A percentile compares a stretch with the other conserved stretches of the same genome.
Conservation (phyloP, 2,113 vertebrate species). For the Halcyon malimbica region DNA sequence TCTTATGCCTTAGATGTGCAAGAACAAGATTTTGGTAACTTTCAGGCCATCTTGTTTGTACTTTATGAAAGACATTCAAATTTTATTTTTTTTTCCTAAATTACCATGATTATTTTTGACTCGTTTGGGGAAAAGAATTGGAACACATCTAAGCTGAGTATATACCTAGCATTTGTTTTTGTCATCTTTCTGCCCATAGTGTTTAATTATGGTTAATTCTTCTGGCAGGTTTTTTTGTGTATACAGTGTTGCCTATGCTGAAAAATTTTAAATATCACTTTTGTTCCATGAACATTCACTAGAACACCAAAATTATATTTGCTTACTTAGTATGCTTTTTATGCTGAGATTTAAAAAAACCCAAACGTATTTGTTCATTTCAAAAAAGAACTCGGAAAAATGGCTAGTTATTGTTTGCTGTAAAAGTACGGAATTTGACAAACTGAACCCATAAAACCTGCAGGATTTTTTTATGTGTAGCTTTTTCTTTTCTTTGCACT, state of each 20-base stretch:
- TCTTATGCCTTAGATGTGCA: background rate
- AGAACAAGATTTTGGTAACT: background rate
- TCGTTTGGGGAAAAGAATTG: background rate
- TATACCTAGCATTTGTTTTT: background rate
- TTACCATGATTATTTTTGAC: background rate
- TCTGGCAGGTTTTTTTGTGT: background rate
- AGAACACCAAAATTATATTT: background rate
- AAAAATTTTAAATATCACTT: background rate
- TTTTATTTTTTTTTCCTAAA: background rate
- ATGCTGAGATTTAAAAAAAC: background rate
- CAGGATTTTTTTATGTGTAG: background rate
- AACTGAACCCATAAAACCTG: background rate
- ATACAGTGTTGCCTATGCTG: background rate
- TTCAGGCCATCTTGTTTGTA: background rate
- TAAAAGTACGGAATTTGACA: background rate
- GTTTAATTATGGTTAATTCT: background rate
- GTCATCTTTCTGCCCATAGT: background rate
- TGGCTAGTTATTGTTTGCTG: background rate
- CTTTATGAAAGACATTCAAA: background rate
- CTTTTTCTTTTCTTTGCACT: constrained; percentile 27
- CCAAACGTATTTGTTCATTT: background rate
- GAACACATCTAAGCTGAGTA: background rate
- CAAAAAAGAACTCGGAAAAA: background rate
- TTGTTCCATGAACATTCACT: background rate
- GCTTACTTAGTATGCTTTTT: background rate